Evolutionary conservation across 2,888 invertebrate species (phyloP).

Genomic region (Eulithis prunata): DNA sequence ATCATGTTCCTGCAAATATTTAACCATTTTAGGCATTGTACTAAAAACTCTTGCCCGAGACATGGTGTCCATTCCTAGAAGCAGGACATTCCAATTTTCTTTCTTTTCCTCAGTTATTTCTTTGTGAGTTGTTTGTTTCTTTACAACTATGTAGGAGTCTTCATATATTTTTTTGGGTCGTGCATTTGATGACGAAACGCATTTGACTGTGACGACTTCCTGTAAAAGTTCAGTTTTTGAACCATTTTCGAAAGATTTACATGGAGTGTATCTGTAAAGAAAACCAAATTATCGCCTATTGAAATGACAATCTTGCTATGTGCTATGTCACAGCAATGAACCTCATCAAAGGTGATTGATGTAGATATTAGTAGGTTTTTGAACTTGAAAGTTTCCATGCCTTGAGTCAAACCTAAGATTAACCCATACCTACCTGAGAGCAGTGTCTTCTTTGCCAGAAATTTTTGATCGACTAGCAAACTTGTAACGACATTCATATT

Average conservation of each 20-base stretch:
- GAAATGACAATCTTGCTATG: too few species aligned
- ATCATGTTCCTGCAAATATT: constrained; percentile 86
- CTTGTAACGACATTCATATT: constrained; percentile 56
- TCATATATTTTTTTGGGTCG: constrained; percentile 47
- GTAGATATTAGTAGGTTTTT: too few species aligned
- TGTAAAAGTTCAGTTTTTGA: constrained; percentile 44
- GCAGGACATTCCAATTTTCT: constrained; percentile 82
- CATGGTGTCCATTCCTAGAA: constrained; percentile 93
- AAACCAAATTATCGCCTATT: not conserved
- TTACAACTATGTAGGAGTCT: constrained; percentile 58
- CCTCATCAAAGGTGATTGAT: too few species aligned
- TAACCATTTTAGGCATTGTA: constrained; percentile 89
- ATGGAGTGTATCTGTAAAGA: constrained; percentile 54
- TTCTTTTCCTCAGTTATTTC: constrained; percentile 13
- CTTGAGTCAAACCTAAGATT: not conserved
- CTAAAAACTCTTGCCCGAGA: constrained; percentile 90
- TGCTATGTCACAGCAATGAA: too few species aligned
- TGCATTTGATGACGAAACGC: constrained; percentile 36
- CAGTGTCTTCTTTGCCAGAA: constrained; percentile 46
- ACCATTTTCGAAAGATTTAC: constrained; percentile 52
- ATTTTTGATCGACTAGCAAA: constrained; percentile 49
- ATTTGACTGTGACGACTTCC: constrained; percentile 59
- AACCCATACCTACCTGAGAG: constrained; percentile 46
- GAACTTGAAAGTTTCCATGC: too few species aligned
- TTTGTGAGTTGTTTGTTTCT: constrained; percentile 42